Evolutionary conservation across 2,888 invertebrate genomes (phyloP), one percentile per base, ranked within the genome.

Genomic region (Smittia sp.): DNA sequence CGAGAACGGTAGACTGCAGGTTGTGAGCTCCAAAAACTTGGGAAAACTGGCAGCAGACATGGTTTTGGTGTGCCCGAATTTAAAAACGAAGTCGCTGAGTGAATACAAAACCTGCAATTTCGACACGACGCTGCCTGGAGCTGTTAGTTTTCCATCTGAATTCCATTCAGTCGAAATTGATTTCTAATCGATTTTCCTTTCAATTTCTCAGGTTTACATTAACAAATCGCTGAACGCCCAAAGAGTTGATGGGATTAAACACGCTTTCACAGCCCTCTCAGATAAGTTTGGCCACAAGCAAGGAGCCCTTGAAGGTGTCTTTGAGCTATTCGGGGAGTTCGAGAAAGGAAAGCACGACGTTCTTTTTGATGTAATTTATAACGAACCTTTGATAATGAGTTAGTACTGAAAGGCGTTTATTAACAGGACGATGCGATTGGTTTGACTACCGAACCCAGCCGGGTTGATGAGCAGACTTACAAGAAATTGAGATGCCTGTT

Each of bases 221-320:
- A 41, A 73, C 25, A 62, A 66, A 3, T 24, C 39, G 54, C 4
- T 75, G n/a, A 77, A 78, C 1, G 46, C 77, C 6, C 79, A 80
- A n/a, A 80, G 82, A 74, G 78, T 79, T 76, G 80, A 81, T 72
- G 80, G 80, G 39, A 76, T 81, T 54, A 79, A 80, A 74, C 83
- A 83, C 76, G 78, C 80, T 73, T 80, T 80, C 72, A 74, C 78
- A 6, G 77, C 79, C 1, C 75, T 83, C 27, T 80, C 81, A 6
- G 77, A 79, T 7, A 78, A 79, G 65, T 83, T 83, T 22, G 81
- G 82, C 0, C 78, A 77, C 3, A 79, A 79, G 58, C 41, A 18
- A 22, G 6, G 3, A 7, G 80, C 79, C 74, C 65, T 79, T 32
- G 76, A 79, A 65, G 81, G 82, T 78, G 81, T 83, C 9, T 83